Base-by-base conservation (phyloP, 2,888 invertebrate species). In the Ferrisia virgata region DNA sequence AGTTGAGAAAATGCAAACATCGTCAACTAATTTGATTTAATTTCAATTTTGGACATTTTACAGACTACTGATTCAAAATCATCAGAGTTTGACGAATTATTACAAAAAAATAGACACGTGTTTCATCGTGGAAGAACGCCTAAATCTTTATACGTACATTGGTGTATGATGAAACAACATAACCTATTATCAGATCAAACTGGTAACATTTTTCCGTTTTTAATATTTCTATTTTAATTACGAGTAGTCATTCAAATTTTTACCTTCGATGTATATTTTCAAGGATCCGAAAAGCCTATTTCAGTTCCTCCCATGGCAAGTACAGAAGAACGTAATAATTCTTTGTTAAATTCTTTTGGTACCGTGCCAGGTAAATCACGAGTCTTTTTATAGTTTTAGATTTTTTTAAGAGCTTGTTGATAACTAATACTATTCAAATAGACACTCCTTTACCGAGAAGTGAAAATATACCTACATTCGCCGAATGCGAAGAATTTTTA, bases 81-180 rank as follows among this genome's bases (percentile, higher is more conserved):
- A 82, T 95, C 95, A 87, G 92, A 92, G 78, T 98, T 98, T 89
- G 95, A 96, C 89, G 94, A 95, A 86, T 89, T 98, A 28, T 88
- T 98, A 69, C 93, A 94, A 78, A 92, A 94, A 87, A 93, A 98
- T 89, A 93, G 96, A 0, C 93, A 95, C 81, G 91, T 93, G 1
- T 98, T 99, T 89, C 96, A 96, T 88, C 93, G 94, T 2, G 93
- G 95, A 0, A 92, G 99, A 85, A 97, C 96, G 0, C 92, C 97
- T 0, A 95, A 95, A 88, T 91, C 94, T 0, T 90, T 99, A 53
- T 91, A 94, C 88, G 92, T 92, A 82, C 98, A 99, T 88, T 99
- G 99, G 98, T 93, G 94, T 86, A 91, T 96, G 39, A 92, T 99
- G 90, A 96, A 96, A 88, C 95, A 97, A 88, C 97, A 97, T 88